Evolutionary conservation across 2,888 invertebrate genomes (phyloP).

Genomic region (Gymnocheta viridis): DNA sequence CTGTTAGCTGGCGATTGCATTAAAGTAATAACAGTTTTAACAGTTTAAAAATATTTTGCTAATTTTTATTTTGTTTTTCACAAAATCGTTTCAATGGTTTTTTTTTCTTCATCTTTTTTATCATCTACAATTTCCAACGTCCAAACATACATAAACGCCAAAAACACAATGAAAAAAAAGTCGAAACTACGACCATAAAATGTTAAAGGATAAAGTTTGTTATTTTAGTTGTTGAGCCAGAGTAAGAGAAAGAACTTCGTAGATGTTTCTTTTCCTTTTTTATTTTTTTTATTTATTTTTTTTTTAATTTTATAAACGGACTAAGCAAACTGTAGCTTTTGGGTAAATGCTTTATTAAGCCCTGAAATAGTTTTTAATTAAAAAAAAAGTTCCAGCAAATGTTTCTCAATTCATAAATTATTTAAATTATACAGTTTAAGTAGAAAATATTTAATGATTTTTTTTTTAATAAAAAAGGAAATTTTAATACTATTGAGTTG

Average conservation of each 20-base stretch:
- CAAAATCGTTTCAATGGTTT: conserved; percentile 7
- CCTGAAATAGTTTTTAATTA: conserved; percentile 69
- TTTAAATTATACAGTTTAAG: conserved; percentile 59
- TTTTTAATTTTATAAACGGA: conserved; percentile 18
- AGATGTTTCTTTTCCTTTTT: background rate
- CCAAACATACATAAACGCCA: conserved; percentile 62
- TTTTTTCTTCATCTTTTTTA: conserved; percentile 10
- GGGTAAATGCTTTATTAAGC: conserved; percentile 68
- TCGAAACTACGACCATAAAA: conserved; percentile 46
- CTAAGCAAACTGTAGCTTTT: conserved; percentile 62
- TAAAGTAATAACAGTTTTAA: conserved; percentile 69
- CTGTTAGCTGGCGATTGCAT: conserved; percentile 54
- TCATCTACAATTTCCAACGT: conserved; percentile 45
- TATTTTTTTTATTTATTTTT: background rate
- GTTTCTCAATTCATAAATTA: conserved; percentile 68
- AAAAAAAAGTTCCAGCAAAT: conserved; percentile 64
- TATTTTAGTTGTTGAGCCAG: conserved; percentile 41
- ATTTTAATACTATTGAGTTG: background rate
- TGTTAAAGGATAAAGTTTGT: conserved; percentile 66
- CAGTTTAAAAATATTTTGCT: conserved; percentile 69
- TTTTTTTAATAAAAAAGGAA: background rate
- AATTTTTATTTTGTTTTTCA: conserved; percentile 61
- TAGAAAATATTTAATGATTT: conserved; percentile 27
- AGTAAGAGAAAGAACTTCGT: conserved; percentile 31
- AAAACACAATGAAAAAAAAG: conserved; percentile 45